These are phyloP conservation scores for Planococcus citri DNA, from an alignment of 1,140 invertebrate species.

Conservation along the genomic window DNA sequence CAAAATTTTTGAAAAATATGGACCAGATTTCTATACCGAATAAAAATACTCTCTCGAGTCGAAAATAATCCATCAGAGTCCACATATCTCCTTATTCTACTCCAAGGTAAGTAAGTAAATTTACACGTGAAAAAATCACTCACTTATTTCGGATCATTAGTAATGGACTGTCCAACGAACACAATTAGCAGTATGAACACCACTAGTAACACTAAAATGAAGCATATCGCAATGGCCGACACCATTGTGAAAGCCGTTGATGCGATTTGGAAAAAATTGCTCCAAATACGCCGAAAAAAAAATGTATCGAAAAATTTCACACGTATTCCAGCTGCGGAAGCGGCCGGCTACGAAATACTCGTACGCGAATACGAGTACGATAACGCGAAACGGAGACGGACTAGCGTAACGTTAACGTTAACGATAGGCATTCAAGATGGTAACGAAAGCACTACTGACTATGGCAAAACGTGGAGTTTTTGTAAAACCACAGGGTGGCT, in stretches of 20 bases:
- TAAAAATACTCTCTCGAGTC: too few species aligned
- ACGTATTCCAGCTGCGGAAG: neutral
- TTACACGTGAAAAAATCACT: neutral
- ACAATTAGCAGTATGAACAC: slow-evolving; percentile 67
- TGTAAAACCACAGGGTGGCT: slow-evolving; percentile 5
- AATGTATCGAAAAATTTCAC: neutral
- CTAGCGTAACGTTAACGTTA: neutral
- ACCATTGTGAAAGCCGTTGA: slow-evolving; percentile 42
- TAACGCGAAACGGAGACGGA: neutral
- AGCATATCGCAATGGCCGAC: slow-evolving; percentile 62
- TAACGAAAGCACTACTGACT: neutral
- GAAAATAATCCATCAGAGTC: too few species aligned
- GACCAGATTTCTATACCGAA: too few species aligned
- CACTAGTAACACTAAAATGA: slow-evolving; percentile 56
- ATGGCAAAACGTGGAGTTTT: neutral
- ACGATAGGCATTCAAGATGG: slow-evolving; percentile 6
- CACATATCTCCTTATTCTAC: too few species aligned
- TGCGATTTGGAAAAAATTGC: neutral
- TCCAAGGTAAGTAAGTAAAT: too few species aligned
- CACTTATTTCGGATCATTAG: slow-evolving; percentile 10
- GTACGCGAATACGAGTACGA: too few species aligned
- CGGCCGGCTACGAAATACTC: slow-evolving; percentile 2
- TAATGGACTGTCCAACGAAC: slow-evolving; percentile 46
- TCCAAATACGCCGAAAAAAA: too few species aligned
- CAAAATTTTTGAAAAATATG: too few species aligned